Conservation (phyloP, 2,888 invertebrate species). For the Chydorus sphaericus region DNA sequence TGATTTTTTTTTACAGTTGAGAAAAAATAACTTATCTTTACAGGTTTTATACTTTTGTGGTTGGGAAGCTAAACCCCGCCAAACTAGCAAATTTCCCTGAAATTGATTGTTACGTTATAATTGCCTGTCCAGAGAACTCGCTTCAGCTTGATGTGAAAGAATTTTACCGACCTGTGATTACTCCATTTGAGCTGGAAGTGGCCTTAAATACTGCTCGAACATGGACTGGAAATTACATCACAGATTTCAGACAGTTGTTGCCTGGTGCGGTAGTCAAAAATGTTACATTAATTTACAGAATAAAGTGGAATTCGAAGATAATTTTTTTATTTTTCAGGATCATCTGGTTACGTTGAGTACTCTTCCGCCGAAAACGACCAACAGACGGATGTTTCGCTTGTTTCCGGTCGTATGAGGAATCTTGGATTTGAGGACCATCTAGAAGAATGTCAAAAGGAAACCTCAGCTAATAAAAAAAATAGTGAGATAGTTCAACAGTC, state of each 20-base stretch:
- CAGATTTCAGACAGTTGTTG: conserved; percentile 59
- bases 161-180: conserved; percentile 77
- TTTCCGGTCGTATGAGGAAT: conserved; percentile 52
- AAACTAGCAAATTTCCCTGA: conserved; percentile 92
- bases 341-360: not conserved
- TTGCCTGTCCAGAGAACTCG: conserved; percentile 83
- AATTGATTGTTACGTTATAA: conserved; percentile 81
- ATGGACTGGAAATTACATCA: conserved; percentile 41
- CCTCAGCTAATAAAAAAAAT: too few relatives aligned
- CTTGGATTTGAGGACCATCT: conserved; percentile 20
- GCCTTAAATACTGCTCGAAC: conserved; percentile 38
- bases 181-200: conserved; percentile 79
- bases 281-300: too few relatives aligned
- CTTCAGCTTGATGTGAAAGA: conserved; percentile 66
- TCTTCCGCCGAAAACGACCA: conserved; percentile 6
- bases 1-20: too few relatives aligned
- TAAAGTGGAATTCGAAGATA: too few relatives aligned
- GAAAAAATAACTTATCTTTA: too few relatives aligned
- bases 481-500: too few relatives aligned
- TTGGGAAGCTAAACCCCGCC: conserved; percentile 86
- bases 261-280: too few relatives aligned
- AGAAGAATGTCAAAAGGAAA: conserved; percentile 19
- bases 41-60: conserved; percentile 65
- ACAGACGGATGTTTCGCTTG: conserved; percentile 52
- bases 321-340: not conserved